phyloP scores from a whole-genome alignment of 2,888 invertebrate genomes.

The Geotrupes spiniger region DNA sequence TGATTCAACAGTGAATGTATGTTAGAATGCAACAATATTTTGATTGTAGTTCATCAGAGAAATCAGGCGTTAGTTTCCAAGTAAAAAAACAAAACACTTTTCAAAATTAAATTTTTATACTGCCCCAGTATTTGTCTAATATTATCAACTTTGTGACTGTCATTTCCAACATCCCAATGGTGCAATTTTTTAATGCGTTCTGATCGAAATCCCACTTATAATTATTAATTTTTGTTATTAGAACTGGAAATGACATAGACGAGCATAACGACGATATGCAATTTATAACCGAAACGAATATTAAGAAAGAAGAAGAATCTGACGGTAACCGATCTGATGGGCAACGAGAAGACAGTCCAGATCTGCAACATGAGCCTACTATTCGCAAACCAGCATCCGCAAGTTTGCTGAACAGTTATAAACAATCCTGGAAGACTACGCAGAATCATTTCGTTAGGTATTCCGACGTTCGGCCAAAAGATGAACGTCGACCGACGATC shows the following conservation, averaged over 20 bases:
- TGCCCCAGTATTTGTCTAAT: too few relatives aligned
- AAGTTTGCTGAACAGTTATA: constrained; percentile 62
- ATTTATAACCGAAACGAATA: constrained; percentile 55
- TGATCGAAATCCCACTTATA: neutral
- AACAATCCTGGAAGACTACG: constrained; percentile 68
- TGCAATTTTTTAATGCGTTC: too few relatives aligned
- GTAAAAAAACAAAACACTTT: too few relatives aligned
- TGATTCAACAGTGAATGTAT: too few relatives aligned
- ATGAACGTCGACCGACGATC: constrained; percentile 81
- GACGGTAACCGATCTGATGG: constrained; percentile 45
- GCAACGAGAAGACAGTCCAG: constrained; percentile 44
- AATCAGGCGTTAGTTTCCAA: too few relatives aligned
- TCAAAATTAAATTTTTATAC: too few relatives aligned
- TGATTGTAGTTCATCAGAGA: too few relatives aligned
- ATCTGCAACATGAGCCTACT: constrained; percentile 35
- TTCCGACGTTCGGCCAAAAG: constrained; percentile 82
- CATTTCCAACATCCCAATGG: too few relatives aligned
- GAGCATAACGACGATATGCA: constrained; percentile 60
- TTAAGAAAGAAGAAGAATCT: constrained; percentile 49
- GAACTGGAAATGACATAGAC: constrained; percentile 56
- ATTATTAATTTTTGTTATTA: constrained; percentile 31
- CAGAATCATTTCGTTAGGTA: constrained; percentile 73
- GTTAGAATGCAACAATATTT: too few relatives aligned
- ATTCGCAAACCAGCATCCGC: constrained; percentile 48
- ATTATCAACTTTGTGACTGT: too few relatives aligned